phyloP scores from a whole-genome alignment of 2,113 vertebrate species.

The Leuciscus idus region DNA sequence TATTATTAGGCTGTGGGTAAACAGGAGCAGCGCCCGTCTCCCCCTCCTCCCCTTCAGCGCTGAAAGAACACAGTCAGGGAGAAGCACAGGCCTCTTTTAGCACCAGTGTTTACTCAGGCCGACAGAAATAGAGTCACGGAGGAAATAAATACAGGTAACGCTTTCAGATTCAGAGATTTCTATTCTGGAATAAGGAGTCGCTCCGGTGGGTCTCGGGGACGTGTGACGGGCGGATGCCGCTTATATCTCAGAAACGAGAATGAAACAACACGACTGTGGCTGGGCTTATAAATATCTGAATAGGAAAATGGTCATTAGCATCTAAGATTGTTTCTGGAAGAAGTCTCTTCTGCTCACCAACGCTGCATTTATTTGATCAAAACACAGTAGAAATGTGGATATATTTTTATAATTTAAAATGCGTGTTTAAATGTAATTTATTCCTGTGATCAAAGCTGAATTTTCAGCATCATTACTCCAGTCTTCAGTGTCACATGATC shows the following conservation, averaged over 20 bases:
- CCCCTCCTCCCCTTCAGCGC: neutral
- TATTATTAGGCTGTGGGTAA: slow-evolving; percentile 30
- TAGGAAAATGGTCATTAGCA: neutral
- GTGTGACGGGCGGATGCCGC: neutral
- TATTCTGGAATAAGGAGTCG: slow-evolving; percentile 1
- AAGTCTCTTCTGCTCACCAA: no score
- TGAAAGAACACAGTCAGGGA: slow-evolving; percentile 29
- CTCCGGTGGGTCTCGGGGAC: slow-evolving; percentile 7
- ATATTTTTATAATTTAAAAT: no score
- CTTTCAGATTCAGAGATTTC: slow-evolving; percentile 8
- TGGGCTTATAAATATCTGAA: neutral
- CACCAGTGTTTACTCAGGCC: slow-evolving; percentile 2
- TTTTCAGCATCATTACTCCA: no score
- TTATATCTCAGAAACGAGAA: neutral
- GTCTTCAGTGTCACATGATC: no score
- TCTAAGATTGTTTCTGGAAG: neutral
- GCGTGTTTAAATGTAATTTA: no score
- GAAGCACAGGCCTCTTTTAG: neutral
- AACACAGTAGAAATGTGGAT: no score
- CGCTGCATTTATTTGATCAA: no score
- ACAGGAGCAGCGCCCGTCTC: neutral
- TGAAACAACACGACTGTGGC: neutral
- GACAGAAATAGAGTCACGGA: slow-evolving; percentile 27
- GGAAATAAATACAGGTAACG: slow-evolving; percentile 38
- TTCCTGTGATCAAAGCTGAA: no score